phyloP scores from a whole-genome alignment of 2,888 invertebrate genomes.

The Brassicogethes aeneus region DNA sequence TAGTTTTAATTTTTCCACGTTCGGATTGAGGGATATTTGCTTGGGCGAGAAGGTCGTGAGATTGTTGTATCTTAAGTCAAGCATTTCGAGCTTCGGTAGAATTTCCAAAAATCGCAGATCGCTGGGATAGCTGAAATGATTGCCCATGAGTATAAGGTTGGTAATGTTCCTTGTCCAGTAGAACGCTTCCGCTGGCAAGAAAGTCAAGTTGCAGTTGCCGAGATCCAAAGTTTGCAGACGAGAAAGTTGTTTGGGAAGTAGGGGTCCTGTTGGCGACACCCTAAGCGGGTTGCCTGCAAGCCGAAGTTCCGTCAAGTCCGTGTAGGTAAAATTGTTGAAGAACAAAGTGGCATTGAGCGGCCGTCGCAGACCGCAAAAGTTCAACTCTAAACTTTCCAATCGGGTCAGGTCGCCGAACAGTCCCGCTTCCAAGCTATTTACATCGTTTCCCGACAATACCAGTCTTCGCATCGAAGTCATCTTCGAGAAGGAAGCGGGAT shows the following conservation, averaged over 20 bases:
- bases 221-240: slow-evolving; percentile 55
- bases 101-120: slow-evolving; percentile 49
- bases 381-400: slow-evolving; percentile 57
- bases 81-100: slow-evolving; percentile 47
- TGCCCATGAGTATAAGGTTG: slow-evolving; percentile 51
- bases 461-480: slow-evolving; percentile 59
- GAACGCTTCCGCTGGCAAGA: slow-evolving; percentile 52
- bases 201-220: slow-evolving; percentile 54
- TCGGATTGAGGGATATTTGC: slow-evolving; percentile 48
- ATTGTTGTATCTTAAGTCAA: slow-evolving; percentile 57
- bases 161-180: slow-evolving; percentile 54
- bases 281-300: slow-evolving; percentile 59
- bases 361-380: slow-evolving; percentile 56
- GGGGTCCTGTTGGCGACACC: slow-evolving; percentile 48
- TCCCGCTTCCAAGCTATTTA: slow-evolving; percentile 56
- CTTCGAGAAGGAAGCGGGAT: slow-evolving; percentile 56
- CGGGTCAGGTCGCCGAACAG: slow-evolving; percentile 59
- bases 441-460: slow-evolving; percentile 59
- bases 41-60: slow-evolving; percentile 50
- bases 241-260: slow-evolving; percentile 57
- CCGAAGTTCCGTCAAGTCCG: slow-evolving; percentile 56
- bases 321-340: slow-evolving; percentile 55
- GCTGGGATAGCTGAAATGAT: slow-evolving; percentile 44
- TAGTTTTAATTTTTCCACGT: slow-evolving; percentile 51
- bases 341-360: slow-evolving; percentile 58